Evolutionary conservation across 2,888 invertebrate species (phyloP).

Genomic region (Lampropteryx suffumata): DNA sequence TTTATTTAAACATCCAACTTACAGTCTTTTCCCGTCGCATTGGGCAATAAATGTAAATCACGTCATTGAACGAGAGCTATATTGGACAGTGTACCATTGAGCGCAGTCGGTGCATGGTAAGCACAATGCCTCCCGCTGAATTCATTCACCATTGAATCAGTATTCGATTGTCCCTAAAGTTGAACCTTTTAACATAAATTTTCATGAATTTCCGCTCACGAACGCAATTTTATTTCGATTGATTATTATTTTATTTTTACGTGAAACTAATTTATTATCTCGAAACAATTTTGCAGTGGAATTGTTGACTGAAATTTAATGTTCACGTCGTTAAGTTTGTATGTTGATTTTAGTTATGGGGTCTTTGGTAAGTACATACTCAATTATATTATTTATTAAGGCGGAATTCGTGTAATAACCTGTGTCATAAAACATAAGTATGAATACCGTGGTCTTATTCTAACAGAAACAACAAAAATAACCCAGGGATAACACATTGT

Average conservation of each 20-base stretch:
- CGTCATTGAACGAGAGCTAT: conserved; percentile 60
- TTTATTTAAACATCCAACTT: conserved; percentile 30
- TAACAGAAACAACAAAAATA: too few relatives aligned
- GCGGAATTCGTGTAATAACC: too few relatives aligned
- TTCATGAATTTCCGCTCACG: conserved; percentile 40
- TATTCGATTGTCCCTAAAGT: conserved; percentile 63
- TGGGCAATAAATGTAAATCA: conserved; percentile 71
- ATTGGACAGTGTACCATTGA: conserved; percentile 61
- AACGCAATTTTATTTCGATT: conserved; percentile 30
- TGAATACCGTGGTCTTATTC: too few relatives aligned
- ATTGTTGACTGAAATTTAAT: conserved; percentile 21
- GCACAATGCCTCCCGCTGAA: conserved; percentile 64
- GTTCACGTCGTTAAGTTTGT: conserved; percentile 1
- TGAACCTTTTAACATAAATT: conserved; percentile 56
- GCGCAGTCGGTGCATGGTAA: conserved; percentile 65
- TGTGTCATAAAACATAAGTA: too few relatives aligned
- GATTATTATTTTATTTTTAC: conserved; percentile 18
- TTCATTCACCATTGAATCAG: conserved; percentile 68
- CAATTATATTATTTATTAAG: too few relatives aligned
- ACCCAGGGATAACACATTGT: too few relatives aligned
- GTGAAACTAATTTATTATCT: conserved; percentile 23
- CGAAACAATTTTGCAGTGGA: conserved; percentile 15
- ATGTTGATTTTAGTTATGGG: too few relatives aligned
- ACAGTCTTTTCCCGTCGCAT: conserved; percentile 51
- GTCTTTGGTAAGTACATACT: too few relatives aligned